These are phyloP conservation scores for Reticulitermes speratus DNA, from an alignment of 1,140 invertebrate species.

Conservation along the genomic window DNA sequence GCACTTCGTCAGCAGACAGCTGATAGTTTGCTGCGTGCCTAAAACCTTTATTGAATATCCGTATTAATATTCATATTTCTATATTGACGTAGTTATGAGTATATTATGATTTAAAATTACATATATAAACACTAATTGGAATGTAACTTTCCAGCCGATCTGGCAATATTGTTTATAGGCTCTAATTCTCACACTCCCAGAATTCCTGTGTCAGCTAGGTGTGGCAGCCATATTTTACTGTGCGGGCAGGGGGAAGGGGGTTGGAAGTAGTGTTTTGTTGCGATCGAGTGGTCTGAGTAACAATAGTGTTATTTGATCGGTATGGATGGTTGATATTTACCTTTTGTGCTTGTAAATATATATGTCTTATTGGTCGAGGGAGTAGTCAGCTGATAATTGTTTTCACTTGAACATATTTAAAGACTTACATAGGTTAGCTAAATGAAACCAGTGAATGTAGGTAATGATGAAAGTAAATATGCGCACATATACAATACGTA, in stretches of 20 bases:
- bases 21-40: conserved; percentile 19
- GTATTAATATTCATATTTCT: background rate
- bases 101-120: background rate
- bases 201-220: conserved; percentile 40
- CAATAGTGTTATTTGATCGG: conserved; percentile 19
- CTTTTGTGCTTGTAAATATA: background rate
- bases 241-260: conserved; percentile 37
- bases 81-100: background rate
- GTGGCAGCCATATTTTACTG: conserved; percentile 46
- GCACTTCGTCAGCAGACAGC: conserved; percentile 15
- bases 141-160: conserved; percentile 26
- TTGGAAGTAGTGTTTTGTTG: conserved; percentile 26
- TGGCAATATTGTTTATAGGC: conserved; percentile 31
- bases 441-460: background rate
- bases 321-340: background rate
- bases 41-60: no score
- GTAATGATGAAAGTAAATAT: background rate
- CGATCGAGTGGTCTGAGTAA: conserved; percentile 5
- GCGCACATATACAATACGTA: background rate
- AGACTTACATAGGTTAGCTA: background rate
- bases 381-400: background rate
- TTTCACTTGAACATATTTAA: background rate
- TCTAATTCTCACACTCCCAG: conserved; percentile 37
- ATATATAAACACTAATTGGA: background rate
- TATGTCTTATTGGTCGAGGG: background rate